Evolutionary conservation across 92 coral and sea anemone species (phyloP), one percentile per base, ranked within the genome.

Genomic region (Montipora capitata): DNA sequence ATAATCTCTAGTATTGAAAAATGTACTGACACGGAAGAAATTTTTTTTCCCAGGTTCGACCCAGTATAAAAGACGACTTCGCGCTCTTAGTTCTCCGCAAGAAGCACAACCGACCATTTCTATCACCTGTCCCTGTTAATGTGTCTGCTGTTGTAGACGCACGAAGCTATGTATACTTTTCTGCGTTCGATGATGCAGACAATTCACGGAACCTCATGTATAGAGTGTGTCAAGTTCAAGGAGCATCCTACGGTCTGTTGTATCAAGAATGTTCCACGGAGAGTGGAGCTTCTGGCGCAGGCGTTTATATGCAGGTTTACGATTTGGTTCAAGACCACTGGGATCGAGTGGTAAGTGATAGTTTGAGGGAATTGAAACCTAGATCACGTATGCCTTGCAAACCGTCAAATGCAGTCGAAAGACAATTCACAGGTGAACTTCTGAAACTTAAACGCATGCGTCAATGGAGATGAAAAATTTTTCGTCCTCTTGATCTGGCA

Each of bases 281-380:
- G 20, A 13, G 41, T 78, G 87, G 77, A 1, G 84, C 84, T 0
- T 72, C 87, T 49, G 92, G 92, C 35, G 92, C 92, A 58, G 92
- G 92, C 3, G 88, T 88, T 16, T 88, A 88, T 43, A 81, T 81
- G 84, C 92, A 78, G 68, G 77, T 84, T 20, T 88, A 81, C 58
- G 87, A 88, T 45, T 43, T 78, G 14, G 38, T 63, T 67, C 81
- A 9, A 40, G 75, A 61, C 49, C 61, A 77, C 10, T 88, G 92
- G 92, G 43, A 73, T 10, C 66, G 87, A 40, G 49, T 72, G 68
- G 92, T 88, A 74, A 74, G 92, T 65, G 27, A 17, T 14, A 1
- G 57, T 48, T 48, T 27, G 35, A 27, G 35, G 35, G 2, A 27
- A 27, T 27, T 27, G 35, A 27, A 27, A 27, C 35, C 35, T 27